Evolutionary conservation across 2,797 vertebrate genomes (phyloP), one percentile per base, ranked within the genome.

Genomic region (Perodicticus potto): DNA sequence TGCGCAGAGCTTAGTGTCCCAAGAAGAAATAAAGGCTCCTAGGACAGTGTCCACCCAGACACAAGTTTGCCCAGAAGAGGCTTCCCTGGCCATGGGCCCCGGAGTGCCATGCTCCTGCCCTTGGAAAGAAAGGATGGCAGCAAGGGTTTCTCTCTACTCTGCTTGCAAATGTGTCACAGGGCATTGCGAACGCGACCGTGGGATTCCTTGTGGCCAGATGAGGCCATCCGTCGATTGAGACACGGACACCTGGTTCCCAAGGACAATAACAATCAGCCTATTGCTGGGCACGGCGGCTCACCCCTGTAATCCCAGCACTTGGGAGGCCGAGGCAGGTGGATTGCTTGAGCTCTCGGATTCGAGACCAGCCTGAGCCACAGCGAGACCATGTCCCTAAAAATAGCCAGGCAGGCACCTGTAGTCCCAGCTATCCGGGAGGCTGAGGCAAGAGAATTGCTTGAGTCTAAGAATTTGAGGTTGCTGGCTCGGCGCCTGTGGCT

Each of bases 51-150:
- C 59, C 65, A 67, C 32, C 32, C 3, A 2, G 49, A 77, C n/a
- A 19, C 32, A 6, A 23, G 19, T 5, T 55, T 7, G 11, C 29
- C 74, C 6, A 0, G 3, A 53, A 49, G 32, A 77, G n/a, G 40
- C 29, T 20, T 3, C 23, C 1, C 65, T 7, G n/a, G n/a, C 65
- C 0, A 0, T 3, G 53, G 34, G 22, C 4, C 7, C 16, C 49
- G 12, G 76, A 5, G 34, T 9, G 4, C 78, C 34, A 3, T 2
- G 13, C 63, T 49, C 40, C 57, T 14, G 55, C 45, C 53, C 27
- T 57, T 7, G 0, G 34, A 13, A 22, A 37, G 69, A 12, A 27
- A 25, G 45, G 23, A 61, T 9, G 23, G 32, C 7, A 27, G 23
- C 1, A 4, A 8, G 55, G 25, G 25, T 3, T 61, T 43, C 5